Base-by-base conservation (phyloP, 1,140 invertebrate genomes). In the Drosophila pruinosa region DNA sequence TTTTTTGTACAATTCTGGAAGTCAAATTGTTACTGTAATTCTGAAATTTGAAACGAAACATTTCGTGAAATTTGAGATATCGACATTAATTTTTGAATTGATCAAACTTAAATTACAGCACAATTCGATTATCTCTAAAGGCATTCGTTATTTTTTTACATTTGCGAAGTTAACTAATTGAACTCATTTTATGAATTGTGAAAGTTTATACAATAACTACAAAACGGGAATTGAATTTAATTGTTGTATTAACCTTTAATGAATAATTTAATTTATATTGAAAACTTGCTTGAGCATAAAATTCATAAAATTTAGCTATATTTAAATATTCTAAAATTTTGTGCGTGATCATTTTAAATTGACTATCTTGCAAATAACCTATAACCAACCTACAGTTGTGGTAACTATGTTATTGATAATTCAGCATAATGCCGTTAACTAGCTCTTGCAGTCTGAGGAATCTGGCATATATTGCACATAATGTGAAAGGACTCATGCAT, bases 1-100 rank as follows among this genome's bases (percentile, higher is more conserved):
- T 15, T 58, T 45, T 57, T 22, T 58, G 8, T 58, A 43, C 39
- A 5, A 28, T 31, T 50, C 24, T 31, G 8, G 39, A n/a, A 45
- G 19, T 3, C 10, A 8, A 31, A 26, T 12, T 57, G 15, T 21
- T 36, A 56, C 52, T 19, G 28, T 36, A 47, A 10, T 7, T 31
- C 26, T 17, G 24, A 17, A 19, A 50, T 8, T 50, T 50, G 8
- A 50, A 15, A 34, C 14, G 3, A 15, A 4, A 50, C 47, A 19
- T 19, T 34, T 50, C 3, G 3, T 34, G 47, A 34, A 50, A 50
- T 19, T 50, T 4, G n/a, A 50, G 26, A 50, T 15, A 4, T 28
- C 4, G n/a, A 3, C 21, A 45, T 10, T 26, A 28, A 24, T 28
- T 50, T 34, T 0, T 24, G 2, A n/a, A 4, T 2, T 17, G 15